phyloP scores from a whole-genome alignment of 2,113 vertebrate species.

The Brachyhypopomus gauderio region DNA sequence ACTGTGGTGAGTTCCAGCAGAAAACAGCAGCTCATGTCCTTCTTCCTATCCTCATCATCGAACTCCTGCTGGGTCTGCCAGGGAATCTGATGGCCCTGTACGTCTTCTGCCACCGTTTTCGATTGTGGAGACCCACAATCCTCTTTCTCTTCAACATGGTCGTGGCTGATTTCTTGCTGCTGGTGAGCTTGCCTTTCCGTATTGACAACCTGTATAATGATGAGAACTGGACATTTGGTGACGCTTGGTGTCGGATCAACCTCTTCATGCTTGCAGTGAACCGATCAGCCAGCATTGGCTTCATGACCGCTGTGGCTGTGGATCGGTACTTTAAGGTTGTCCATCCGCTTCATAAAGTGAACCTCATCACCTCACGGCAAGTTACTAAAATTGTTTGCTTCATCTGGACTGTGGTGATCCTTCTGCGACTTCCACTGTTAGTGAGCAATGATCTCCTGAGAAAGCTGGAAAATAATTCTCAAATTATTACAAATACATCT shows the following conservation, averaged over 20 bases:
- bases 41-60: constrained; percentile 67
- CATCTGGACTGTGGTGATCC: constrained; percentile 68
- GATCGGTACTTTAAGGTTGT: constrained; percentile 77
- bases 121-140: constrained; percentile 67
- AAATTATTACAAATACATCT: not conserved
- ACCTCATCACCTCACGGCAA: constrained; percentile 58
- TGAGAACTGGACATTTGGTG: constrained; percentile 52
- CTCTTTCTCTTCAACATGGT: constrained; percentile 76
- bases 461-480: not conserved
- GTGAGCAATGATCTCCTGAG: constrained; percentile 62
- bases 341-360: constrained; percentile 69
- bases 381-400: constrained; percentile 44
- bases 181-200: constrained; percentile 73
- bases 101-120: constrained; percentile 73
- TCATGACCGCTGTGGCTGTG: constrained; percentile 72
- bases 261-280: constrained; percentile 55
- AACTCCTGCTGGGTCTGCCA: constrained; percentile 71
- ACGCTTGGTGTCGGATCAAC: constrained; percentile 53
- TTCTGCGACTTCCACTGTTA: constrained; percentile 64
- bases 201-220: constrained; percentile 64
- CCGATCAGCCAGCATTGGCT: constrained; percentile 71
- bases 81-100: constrained; percentile 70
- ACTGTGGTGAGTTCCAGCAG: too few relatives aligned
- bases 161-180: constrained; percentile 72
- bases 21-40: constrained; percentile 45